A percentile compares a stretch with the other conserved stretches of the same genome.
These are phyloP conservation scores for Drosophila parabipectinata DNA, from an alignment of 1,140 invertebrate species.

Conservation along the genomic window DNA sequence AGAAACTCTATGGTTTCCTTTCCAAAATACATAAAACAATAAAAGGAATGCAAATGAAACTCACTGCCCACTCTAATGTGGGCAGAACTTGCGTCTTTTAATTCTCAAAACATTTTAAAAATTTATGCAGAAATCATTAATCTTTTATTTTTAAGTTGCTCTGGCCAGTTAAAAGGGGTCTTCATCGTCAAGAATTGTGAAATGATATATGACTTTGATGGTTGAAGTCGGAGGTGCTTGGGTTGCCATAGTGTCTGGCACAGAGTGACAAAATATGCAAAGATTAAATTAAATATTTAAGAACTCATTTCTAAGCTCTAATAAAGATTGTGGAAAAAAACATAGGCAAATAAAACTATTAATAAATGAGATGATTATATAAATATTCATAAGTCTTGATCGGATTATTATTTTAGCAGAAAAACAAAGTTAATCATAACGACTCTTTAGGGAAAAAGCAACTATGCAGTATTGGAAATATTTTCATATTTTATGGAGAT, in stretches of 20 bases:
- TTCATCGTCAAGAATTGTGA: slow-evolving; percentile 36
- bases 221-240: slow-evolving; percentile 8
- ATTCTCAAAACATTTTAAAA: slow-evolving; percentile 45
- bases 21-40: slow-evolving; percentile 35
- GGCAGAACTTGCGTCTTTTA: slow-evolving; percentile 24
- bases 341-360: background rate
- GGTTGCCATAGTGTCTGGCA: slow-evolving; percentile 48
- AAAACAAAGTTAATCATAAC: background rate
- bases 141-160: slow-evolving; percentile 32
- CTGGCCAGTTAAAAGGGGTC: slow-evolving; percentile 48
- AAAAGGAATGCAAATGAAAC: slow-evolving; percentile 37
- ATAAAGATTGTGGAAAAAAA: slow-evolving; percentile 1
- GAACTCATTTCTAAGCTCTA: background rate
- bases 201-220: slow-evolving; percentile 43
- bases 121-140: slow-evolving; percentile 48
- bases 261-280: slow-evolving; percentile 52
- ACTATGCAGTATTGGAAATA: no score
- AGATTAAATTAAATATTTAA: slow-evolving; percentile 5
- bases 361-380: background rate
- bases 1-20: slow-evolving; percentile 42
- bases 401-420: background rate
- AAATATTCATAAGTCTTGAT: background rate
- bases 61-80: slow-evolving; percentile 27
- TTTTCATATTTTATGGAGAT: slow-evolving; percentile 12
- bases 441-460: no score